Evolutionary conservation across 2,113 vertebrate genomes (phyloP).

Genomic region (Addax nasomaculatus): DNA sequence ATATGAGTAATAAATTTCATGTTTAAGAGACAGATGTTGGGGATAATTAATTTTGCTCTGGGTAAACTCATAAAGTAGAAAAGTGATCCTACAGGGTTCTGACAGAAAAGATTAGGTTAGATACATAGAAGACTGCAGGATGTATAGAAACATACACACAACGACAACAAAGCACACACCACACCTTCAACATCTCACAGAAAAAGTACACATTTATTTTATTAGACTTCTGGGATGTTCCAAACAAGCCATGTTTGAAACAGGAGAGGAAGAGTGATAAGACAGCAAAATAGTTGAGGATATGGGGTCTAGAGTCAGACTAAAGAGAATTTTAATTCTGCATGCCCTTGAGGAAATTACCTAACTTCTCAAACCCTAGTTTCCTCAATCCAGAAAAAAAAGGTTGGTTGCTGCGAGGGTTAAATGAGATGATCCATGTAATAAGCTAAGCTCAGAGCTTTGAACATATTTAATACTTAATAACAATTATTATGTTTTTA

Average conservation of each 20-base stretch:
- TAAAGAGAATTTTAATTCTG: not conserved
- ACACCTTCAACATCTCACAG: not conserved
- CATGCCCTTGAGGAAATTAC: not conserved
- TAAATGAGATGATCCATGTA: not conserved
- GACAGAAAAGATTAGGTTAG: not conserved
- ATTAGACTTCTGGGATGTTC: not conserved
- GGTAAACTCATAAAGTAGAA: not conserved
- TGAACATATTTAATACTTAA: not conserved
- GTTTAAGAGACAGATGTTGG: not conserved
- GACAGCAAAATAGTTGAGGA: not conserved
- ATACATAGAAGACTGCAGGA: not conserved
- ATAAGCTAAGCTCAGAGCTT: not conserved
- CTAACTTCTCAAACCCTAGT: not conserved
- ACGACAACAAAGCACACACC: not conserved
- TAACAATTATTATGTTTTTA: not conserved
- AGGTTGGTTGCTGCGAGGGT: not conserved
- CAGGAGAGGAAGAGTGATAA: not conserved
- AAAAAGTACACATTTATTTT: not conserved
- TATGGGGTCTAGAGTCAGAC: not conserved
- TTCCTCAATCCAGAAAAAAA: not conserved
- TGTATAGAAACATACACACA: not conserved
- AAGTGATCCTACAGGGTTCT: not conserved
- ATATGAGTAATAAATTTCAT: fast-evolving
- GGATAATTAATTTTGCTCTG: not conserved
- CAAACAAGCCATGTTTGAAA: not conserved